Evolutionary conservation across 2,113 vertebrate species (phyloP).

Genomic region (Pangasianodon hypophthalmus): DNA sequence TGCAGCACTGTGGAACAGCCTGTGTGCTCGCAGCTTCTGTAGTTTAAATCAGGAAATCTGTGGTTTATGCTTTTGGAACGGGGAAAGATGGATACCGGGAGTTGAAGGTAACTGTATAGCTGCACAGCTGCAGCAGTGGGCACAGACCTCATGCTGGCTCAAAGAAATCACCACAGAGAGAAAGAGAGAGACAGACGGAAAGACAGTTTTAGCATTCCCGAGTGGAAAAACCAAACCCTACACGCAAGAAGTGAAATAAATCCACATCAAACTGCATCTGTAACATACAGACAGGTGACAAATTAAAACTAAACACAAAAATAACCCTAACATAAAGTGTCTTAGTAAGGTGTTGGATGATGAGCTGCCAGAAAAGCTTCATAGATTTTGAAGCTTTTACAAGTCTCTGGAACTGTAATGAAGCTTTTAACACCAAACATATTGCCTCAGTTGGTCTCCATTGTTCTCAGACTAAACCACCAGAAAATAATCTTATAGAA

Average conservation of each 20-base stretch:
- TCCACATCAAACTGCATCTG: background rate
- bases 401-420: background rate
- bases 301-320: background rate
- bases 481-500: no score
- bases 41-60: constrained; percentile 48
- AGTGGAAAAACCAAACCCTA: constrained; percentile 27
- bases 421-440: background rate
- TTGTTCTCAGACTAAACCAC: no score
- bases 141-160: constrained; percentile 36
- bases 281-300: background rate
- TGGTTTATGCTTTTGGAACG: constrained; percentile 40
- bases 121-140: constrained; percentile 54
- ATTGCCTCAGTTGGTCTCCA: background rate
- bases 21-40: constrained; percentile 3
- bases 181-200: background rate
- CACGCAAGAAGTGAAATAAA: background rate
- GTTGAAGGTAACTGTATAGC: constrained; percentile 49
- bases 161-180: background rate
- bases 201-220: constrained; percentile 29
- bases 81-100: constrained; percentile 45
- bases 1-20: background rate
- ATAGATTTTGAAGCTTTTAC: background rate
- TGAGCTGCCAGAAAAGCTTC: background rate
- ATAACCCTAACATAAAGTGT: background rate
- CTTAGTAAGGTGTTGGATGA: background rate